Conservation (phyloP, 2,797 vertebrate species). For the Myiotriccus ornatus region DNA sequence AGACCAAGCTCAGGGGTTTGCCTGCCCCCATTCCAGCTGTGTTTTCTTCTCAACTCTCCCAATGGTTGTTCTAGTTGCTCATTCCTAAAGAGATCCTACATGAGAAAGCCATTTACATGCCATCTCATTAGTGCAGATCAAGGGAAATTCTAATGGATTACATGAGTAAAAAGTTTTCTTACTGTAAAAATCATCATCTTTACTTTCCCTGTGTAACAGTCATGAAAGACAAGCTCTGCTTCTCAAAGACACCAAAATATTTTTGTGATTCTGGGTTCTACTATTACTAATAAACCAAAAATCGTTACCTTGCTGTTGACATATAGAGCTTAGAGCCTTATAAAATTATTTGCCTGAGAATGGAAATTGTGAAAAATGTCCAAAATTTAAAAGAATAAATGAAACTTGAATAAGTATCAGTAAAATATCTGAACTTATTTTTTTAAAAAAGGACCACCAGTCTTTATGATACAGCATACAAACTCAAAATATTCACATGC, state of each 20-base stretch:
- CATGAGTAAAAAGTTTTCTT: not conserved
- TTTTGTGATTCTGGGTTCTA: not conserved
- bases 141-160: not conserved
- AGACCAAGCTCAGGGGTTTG: not conserved
- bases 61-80: not conserved
- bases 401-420: not conserved
- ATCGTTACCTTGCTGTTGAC: not conserved
- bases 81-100: not conserved
- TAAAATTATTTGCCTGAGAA: not conserved
- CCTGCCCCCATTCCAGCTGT: not conserved
- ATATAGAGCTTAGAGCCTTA: not conserved
- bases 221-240: not conserved
- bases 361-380: not conserved
- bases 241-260: not conserved
- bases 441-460: accelerated
- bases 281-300: not conserved
- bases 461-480: not conserved
- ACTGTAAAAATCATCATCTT: not conserved
- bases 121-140: not conserved
- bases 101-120: not conserved
- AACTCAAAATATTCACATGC: not conserved
- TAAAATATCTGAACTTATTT: not conserved
- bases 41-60: not conserved
- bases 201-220: not conserved
- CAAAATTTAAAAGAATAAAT: not conserved